Percentiles rank a stretch among this genome's conserved stretches.
Evolutionary conservation across 1,140 invertebrate species (phyloP).

Genomic region (Tachypleus tridentatus): DNA sequence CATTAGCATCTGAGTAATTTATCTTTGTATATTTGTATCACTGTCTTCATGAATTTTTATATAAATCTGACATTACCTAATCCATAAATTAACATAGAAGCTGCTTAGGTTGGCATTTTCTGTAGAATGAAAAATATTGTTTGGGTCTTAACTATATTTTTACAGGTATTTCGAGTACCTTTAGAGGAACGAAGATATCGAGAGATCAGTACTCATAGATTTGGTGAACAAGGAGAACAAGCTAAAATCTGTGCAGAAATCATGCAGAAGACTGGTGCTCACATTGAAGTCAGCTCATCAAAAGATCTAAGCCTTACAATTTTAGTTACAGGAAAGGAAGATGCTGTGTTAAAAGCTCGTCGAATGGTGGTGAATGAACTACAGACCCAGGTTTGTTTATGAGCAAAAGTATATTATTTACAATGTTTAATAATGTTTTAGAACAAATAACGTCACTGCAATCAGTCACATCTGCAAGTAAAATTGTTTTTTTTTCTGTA

Average conservation of each 20-base stretch:
- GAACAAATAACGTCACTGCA: not conserved
- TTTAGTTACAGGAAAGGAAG: slow-evolving; percentile 73
- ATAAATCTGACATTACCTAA: no score
- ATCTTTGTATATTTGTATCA: no score
- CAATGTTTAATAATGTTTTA: not conserved
- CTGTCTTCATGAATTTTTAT: no score
- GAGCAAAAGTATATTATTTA: no score
- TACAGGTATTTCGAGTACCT: slow-evolving; percentile 72
- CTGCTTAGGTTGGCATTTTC: no score
- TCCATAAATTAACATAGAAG: no score
- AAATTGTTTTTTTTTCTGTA: no score
- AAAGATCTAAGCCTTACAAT: slow-evolving; percentile 94
- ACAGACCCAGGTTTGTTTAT: slow-evolving; percentile 62
- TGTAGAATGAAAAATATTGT: no score
- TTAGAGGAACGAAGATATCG: slow-evolving; percentile 66
- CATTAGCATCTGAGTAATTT: no score
- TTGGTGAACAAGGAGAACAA: slow-evolving; percentile 76
- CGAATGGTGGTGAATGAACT: slow-evolving; percentile 75
- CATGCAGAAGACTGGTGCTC: slow-evolving; percentile 78
- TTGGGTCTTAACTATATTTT: not conserved
- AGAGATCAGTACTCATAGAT: slow-evolving; percentile 63
- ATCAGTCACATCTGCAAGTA: no score
- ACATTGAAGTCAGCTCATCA: slow-evolving; percentile 89
- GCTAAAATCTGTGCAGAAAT: slow-evolving; percentile 76
- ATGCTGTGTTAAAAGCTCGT: slow-evolving; percentile 73